These are phyloP conservation scores for Oeneis ivallda DNA, from an alignment of 2,888 invertebrate species.

Conservation along the genomic window DNA sequence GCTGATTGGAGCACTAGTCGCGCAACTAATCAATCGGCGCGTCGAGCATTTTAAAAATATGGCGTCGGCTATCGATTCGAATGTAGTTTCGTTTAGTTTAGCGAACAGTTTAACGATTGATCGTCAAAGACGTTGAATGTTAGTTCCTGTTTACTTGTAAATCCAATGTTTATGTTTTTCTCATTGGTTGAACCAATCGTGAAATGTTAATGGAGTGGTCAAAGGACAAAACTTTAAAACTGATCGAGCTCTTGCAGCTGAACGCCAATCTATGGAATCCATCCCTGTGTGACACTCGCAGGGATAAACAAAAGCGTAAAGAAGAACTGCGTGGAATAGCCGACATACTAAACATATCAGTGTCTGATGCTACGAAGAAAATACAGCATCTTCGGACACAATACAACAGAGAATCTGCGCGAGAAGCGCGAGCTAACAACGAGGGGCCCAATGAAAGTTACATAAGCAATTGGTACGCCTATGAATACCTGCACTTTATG, in stretches of 20 bases:
- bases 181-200: conserved; percentile 43
- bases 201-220: conserved; percentile 70
- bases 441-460: conserved; percentile 80
- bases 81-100: conserved; percentile 40
- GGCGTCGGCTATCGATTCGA: conserved; percentile 23
- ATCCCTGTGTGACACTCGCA: conserved; percentile 66
- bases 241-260: conserved; percentile 71
- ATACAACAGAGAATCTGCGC: conserved; percentile 82
- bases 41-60: conserved; percentile 22
- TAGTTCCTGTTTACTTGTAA: conserved; percentile 38
- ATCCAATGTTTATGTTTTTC: conserved; percentile 51
- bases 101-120: conserved; percentile 57
- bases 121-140: conserved; percentile 52
- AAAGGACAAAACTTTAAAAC: conserved; percentile 72
- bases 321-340: conserved; percentile 70
- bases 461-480: conserved; percentile 80
- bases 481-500: conserved; percentile 81
- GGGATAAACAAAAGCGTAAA: conserved; percentile 73
- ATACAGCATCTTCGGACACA: conserved; percentile 83
- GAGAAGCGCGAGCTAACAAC: conserved; percentile 73
- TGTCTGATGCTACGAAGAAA: conserved; percentile 80
- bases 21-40: conserved; percentile 42
- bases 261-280: conserved; percentile 73
- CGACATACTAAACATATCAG: conserved; percentile 61
- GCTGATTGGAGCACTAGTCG: too few relatives aligned